A percentile compares a stretch with the other conserved stretches of the same genome.
phyloP scores from a whole-genome alignment of 92 coral and sea anemone genomes.

The Porites evermanni region DNA sequence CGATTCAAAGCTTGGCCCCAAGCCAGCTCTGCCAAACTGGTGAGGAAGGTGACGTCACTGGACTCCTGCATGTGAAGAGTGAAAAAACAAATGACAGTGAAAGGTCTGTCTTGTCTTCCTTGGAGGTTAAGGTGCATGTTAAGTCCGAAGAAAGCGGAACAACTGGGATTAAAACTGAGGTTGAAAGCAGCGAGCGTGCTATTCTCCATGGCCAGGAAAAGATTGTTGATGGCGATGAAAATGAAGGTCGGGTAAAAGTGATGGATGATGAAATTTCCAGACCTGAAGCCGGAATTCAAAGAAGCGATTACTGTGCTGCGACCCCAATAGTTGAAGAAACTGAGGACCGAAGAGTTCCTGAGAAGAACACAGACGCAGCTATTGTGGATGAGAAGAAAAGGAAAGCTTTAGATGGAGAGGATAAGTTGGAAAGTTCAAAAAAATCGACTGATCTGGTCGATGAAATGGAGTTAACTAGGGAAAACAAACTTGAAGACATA shows the following conservation, averaged over 20 bases:
- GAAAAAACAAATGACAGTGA: conserved; percentile 2
- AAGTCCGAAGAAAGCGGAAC: not conserved
- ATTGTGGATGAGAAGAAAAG: not conserved
- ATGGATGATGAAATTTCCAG: not conserved
- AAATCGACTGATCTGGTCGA: not conserved
- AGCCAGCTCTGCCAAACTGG: not conserved
- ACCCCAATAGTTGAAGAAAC: not conserved
- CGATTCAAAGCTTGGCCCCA: not conserved
- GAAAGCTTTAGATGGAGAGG: conserved; percentile 4
- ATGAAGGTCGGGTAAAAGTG: not conserved
- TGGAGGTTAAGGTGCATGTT: not conserved
- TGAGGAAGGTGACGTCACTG: conserved; percentile 2
- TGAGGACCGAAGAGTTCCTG: not conserved
- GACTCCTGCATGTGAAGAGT: not conserved
- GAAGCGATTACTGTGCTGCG: not conserved
- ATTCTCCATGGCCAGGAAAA: not conserved
- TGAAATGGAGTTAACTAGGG: not conserved
- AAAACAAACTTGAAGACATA: not conserved
- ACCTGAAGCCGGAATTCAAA: not conserved
- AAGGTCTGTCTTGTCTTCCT: not conserved
- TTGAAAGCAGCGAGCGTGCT: not conserved
- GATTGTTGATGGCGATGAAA: not conserved
- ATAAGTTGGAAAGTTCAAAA: not conserved
- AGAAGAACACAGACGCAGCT: not conserved
- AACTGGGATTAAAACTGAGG: not conserved